Conservation (phyloP, 1,140 invertebrate genomes). For the Chymomyza costata region DNA sequence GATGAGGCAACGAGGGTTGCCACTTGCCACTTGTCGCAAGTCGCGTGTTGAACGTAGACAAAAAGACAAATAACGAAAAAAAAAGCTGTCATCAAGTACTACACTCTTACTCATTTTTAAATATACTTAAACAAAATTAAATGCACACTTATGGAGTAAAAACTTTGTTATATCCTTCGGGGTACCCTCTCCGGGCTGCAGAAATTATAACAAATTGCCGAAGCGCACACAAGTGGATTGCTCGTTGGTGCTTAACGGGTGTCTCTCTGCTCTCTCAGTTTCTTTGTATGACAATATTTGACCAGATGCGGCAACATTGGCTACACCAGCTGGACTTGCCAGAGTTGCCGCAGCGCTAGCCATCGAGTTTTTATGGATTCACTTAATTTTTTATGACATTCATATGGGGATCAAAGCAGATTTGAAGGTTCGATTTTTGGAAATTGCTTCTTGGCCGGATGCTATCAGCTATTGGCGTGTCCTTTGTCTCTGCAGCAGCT, state of each 20-base stretch:
- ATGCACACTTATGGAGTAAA: slow-evolving; percentile 51
- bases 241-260: too few relatives aligned
- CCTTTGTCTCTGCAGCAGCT: slow-evolving; percentile 21
- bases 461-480: slow-evolving; percentile 12
- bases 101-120: slow-evolving; percentile 36
- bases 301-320: slow-evolving; percentile 55
- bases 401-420: slow-evolving; percentile 66
- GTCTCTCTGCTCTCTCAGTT: too few relatives aligned
- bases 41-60: slow-evolving; percentile 46
- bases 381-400: slow-evolving; percentile 69
- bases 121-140: slow-evolving; percentile 64
- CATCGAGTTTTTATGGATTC: slow-evolving; percentile 29
- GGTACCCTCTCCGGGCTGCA: not conserved
- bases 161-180: not conserved
- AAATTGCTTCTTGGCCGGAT: slow-evolving; percentile 40
- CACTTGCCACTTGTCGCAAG: slow-evolving; percentile 53
- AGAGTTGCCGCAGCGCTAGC: too few relatives aligned
- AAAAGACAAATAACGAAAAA: slow-evolving; percentile 34
- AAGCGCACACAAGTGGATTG: slow-evolving; percentile 60
- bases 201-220: slow-evolving; percentile 56
- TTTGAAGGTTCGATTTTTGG: slow-evolving; percentile 47
- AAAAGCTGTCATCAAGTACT: slow-evolving; percentile 65
- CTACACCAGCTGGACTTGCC: slow-evolving; percentile 11
- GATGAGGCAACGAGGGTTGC: slow-evolving; percentile 17
- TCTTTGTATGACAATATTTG: slow-evolving; percentile 60